phyloP scores from a whole-genome alignment of 2,113 vertebrate genomes.

The Cyprinus carpio region DNA sequence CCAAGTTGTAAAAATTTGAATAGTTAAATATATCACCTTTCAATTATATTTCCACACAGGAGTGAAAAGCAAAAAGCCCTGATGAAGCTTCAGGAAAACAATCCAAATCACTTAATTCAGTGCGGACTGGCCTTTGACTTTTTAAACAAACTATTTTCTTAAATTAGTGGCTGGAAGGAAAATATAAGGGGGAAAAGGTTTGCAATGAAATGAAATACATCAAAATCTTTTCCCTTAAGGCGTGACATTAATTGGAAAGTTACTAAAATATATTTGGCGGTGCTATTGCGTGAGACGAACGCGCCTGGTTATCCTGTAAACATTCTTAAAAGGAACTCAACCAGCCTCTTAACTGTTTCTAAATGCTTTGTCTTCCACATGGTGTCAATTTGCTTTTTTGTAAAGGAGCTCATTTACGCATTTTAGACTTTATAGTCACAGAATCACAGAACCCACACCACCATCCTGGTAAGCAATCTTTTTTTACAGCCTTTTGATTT shows the following conservation, averaged over 20 bases:
- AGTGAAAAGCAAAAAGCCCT: background rate
- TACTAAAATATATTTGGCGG: slow-evolving; percentile 49
- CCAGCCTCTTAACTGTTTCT: slow-evolving; percentile 67
- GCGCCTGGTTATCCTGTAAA: slow-evolving; percentile 63
- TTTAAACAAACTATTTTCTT: slow-evolving; percentile 30
- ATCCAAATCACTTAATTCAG: background rate
- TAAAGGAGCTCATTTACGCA: slow-evolving; percentile 72
- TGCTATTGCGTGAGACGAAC: slow-evolving; percentile 68
- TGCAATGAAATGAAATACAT: background rate
- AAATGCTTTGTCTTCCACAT: slow-evolving; percentile 75
- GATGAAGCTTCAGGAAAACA: background rate
- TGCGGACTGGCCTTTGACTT: background rate
- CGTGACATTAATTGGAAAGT: slow-evolving; percentile 34
- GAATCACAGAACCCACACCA: slow-evolving; percentile 67
- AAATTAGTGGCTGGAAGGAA: slow-evolving; percentile 26
- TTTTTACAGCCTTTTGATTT: slow-evolving; percentile 63
- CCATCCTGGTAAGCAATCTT: slow-evolving; percentile 57
- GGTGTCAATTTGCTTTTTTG: slow-evolving; percentile 75
- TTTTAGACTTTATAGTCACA: slow-evolving; percentile 69
- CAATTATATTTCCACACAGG: no score
- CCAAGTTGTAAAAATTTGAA: no score
- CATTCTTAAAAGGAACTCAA: slow-evolving; percentile 63
- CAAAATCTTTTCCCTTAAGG: slow-evolving; percentile 11
- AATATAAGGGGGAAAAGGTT: slow-evolving; percentile 2
- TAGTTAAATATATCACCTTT: no score